Percentiles rank a stretch among this genome's conserved stretches.
These are phyloP conservation scores for Regulus satrapa DNA, from an alignment of 2,113 vertebrate genomes.

Conservation along the genomic window DNA sequence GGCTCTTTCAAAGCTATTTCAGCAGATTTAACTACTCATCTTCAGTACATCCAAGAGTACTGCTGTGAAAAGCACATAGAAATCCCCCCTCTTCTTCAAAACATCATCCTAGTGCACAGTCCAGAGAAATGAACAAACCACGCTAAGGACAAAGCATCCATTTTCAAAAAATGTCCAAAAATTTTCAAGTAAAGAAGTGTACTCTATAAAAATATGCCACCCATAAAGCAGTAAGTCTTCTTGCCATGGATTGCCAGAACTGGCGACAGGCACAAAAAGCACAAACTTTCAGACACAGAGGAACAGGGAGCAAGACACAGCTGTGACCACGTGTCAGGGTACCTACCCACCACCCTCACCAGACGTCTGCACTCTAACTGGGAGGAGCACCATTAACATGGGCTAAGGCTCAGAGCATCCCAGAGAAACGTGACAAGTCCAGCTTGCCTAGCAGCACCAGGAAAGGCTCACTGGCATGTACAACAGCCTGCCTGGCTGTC, in stretches of 20 bases:
- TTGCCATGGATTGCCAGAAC: neutral
- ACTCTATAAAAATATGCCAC: neutral
- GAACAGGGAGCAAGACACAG: neutral
- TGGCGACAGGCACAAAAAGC: neutral
- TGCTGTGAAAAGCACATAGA: neutral
- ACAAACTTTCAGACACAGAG: neutral
- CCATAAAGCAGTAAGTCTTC: neutral
- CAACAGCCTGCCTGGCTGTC: neutral
- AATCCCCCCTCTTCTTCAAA: neutral
- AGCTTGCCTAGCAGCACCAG: neutral
- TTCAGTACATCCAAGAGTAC: neutral
- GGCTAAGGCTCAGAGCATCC: neutral
- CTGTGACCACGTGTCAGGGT: neutral
- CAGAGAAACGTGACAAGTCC: neutral
- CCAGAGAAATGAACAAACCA: neutral
- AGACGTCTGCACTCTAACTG: rapidly evolving
- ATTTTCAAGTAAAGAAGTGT: neutral
- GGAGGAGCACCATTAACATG: neutral
- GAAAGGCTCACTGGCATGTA: neutral
- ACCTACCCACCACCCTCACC: neutral
- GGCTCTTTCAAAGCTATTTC: neutral
- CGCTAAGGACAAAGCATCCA: neutral
- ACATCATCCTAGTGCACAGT: neutral
- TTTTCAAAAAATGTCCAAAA: neutral
- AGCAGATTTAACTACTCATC: neutral